A percentile compares a stretch with the other conserved stretches of the same genome.
These are phyloP conservation scores for Pomphorhynchus laevis DNA, from an alignment of 1,140 invertebrate species.

Conservation along the genomic window DNA sequence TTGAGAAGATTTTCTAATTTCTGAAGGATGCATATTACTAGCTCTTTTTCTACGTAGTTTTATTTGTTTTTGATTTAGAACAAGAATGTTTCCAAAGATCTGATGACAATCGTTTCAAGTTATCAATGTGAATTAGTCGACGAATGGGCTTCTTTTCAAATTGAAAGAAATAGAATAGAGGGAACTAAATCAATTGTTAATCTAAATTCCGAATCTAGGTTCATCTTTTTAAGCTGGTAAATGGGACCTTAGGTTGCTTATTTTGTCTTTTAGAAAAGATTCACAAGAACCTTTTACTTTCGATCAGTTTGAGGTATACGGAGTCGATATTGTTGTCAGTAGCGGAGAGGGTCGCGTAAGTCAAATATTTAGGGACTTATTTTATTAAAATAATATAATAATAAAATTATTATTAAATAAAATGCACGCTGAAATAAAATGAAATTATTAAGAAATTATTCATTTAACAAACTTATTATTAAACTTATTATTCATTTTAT, in stretches of 20 bases:
- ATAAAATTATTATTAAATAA: no score
- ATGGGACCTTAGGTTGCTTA: constrained; percentile 7
- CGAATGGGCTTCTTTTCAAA: constrained; percentile 20
- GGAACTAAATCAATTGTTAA: no score
- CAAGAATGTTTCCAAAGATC: constrained; percentile 51
- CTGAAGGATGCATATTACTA: no score
- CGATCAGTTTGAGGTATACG: constrained; percentile 84
- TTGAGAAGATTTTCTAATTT: no score
- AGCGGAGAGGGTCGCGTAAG: constrained; percentile 41
- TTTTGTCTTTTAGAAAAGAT: constrained; percentile 35
- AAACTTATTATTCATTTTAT: no score
- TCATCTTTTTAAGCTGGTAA: no score
- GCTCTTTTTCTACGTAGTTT: no score
- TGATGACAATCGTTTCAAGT: constrained; percentile 55
- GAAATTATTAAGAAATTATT: not conserved
- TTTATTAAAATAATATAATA: no score
- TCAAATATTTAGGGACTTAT: no score
- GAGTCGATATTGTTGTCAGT: constrained; percentile 75
- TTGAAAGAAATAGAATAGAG: no score
- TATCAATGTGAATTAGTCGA: constrained; percentile 88
- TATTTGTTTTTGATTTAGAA: constrained; percentile 28
- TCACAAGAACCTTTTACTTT: constrained; percentile 78
- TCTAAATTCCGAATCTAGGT: no score
- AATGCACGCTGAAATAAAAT: not conserved
- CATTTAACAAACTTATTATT: not conserved